Evolutionary conservation across 2,888 invertebrate species (phyloP).

Genomic region (Allolobophora icterica): DNA sequence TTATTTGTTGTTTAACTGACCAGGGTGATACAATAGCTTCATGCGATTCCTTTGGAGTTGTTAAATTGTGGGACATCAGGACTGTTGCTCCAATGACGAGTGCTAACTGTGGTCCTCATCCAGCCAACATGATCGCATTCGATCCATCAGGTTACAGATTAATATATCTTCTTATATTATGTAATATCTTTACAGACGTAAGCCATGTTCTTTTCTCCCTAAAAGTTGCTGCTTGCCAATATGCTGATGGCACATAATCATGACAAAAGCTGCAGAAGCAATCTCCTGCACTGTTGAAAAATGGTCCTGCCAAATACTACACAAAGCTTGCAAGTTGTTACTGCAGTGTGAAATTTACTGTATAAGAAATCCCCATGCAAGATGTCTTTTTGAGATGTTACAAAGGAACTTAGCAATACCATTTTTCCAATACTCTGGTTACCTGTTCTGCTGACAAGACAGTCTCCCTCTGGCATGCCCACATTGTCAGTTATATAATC

Average conservation of each 20-base stretch:
- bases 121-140: slow-evolving; percentile 63
- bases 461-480: slow-evolving; percentile 64
- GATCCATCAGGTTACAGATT: slow-evolving; percentile 59
- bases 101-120: slow-evolving; percentile 63
- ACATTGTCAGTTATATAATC: slow-evolving; percentile 58
- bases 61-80: slow-evolving; percentile 65
- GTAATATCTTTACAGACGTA: not conserved
- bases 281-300: no score
- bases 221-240: no score
- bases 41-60: slow-evolving; percentile 64
- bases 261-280: no score
- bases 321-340: no score
- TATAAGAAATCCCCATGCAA: no score
- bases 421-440: slow-evolving; percentile 63
- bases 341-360: no score
- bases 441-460: slow-evolving; percentile 66
- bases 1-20: not conserved
- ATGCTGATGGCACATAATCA: no score
- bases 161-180: not conserved
- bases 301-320: no score
- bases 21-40: slow-evolving; percentile 65
- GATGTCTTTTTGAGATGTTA: no score
- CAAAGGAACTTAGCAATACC: slow-evolving; percentile 48
- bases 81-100: slow-evolving; percentile 60
- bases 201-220: no score